These are phyloP conservation scores for Drosophila formosana DNA, from an alignment of 2,888 invertebrate genomes.

Conservation along the genomic window DNA sequence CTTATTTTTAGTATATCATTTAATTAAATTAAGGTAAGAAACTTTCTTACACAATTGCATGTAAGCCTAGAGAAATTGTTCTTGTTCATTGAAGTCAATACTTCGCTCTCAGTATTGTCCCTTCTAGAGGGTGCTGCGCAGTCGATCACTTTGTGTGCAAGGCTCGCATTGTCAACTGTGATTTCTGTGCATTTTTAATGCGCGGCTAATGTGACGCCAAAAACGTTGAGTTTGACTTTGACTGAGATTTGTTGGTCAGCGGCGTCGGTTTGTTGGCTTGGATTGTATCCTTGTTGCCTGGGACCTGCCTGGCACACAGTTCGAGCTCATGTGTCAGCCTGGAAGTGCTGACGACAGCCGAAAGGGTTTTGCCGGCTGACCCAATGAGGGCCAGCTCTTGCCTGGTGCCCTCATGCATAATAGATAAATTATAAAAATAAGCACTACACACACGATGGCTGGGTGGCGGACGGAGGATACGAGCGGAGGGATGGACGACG, in stretches of 20 bases:
- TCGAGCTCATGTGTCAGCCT: conserved; percentile 41
- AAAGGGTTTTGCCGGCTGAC: conserved; percentile 63
- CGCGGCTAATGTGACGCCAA: conserved; percentile 80
- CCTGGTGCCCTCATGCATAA: conserved; percentile 78
- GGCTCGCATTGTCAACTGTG: conserved; percentile 23
- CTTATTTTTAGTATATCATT: no score
- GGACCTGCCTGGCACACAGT: conserved; percentile 20
- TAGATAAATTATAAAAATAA: conserved; percentile 83
- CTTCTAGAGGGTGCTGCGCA: conserved; percentile 19
- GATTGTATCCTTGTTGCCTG: conserved; percentile 22
- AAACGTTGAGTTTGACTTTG: conserved; percentile 71
- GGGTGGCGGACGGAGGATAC: conserved; percentile 11
- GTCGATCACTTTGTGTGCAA: neutral
- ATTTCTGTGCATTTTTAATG: conserved; percentile 81
- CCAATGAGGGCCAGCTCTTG: conserved; percentile 14
- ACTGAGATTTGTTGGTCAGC: conserved; percentile 75
- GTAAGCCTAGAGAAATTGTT: no score
- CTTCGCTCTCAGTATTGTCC: no score
- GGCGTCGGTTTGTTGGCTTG: conserved; percentile 10
- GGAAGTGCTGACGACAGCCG: conserved; percentile 62
- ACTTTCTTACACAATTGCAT: no score
- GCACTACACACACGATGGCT: conserved; percentile 40
- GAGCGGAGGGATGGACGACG: neutral
- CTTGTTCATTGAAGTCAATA: neutral
- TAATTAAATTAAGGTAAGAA: no score